Percentiles rank a stretch among this genome's conserved stretches.
phyloP scores from a whole-genome alignment of 2,888 invertebrate genomes.

The Chorisops tibialis region DNA sequence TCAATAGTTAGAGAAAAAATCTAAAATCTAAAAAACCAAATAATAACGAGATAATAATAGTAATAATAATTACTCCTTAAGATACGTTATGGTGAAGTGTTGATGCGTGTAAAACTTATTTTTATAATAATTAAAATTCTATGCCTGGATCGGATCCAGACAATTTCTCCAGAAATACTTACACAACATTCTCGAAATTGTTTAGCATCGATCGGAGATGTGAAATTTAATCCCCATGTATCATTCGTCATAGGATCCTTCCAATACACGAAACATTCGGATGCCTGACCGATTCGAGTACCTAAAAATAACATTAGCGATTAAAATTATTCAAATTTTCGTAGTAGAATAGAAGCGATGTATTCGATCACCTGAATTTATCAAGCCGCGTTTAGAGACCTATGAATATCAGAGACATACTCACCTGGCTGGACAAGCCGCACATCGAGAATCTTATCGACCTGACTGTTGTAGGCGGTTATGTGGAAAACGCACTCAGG shows the following conservation, averaged over 20 bases:
- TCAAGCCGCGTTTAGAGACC: not conserved
- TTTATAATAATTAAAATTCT: conserved; percentile 9
- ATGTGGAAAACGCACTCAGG: conserved; percentile 97
- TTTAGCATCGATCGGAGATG: conserved; percentile 94
- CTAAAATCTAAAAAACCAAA: no score
- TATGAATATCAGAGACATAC: conserved; percentile 29
- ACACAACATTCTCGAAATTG: conserved; percentile 96
- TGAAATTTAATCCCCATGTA: conserved; percentile 98
- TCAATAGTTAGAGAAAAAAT: not conserved
- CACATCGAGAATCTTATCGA: conserved; percentile 97
- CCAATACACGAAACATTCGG: conserved; percentile 99
- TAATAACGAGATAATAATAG: not conserved
- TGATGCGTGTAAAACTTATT: conserved; percentile 14
- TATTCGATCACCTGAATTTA: conserved; percentile 16
- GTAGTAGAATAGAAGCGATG: conserved; percentile 9
- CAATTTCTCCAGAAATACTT: conserved; percentile 59
- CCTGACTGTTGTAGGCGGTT: conserved; percentile 98
- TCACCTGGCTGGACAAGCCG: conserved; percentile 94
- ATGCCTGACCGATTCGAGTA: conserved; percentile 94
- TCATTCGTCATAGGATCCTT: conserved; percentile 95
- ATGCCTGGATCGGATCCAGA: conserved; percentile 5
- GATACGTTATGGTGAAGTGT: conserved; percentile 14
- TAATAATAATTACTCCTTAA: not conserved
- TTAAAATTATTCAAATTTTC: conserved; percentile 16
- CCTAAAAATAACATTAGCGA: conserved; percentile 60